Evolutionary conservation across 2,888 invertebrate species (phyloP), one percentile per base, ranked within the genome.

Genomic region (Thera britannica): DNA sequence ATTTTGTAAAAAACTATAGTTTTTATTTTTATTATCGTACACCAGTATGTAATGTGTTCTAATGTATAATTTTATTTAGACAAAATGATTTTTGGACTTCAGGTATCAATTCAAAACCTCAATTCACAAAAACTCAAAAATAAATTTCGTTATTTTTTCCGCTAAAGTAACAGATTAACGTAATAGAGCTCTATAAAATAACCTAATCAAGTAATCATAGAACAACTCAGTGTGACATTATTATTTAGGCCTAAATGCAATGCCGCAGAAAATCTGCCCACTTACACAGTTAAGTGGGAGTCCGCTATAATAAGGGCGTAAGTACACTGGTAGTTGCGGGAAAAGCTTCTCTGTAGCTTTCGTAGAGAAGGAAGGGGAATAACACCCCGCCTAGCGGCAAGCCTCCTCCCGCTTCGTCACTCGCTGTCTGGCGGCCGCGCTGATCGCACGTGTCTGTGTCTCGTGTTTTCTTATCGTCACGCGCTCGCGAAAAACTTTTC

Each of bases 401-500:
- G 70, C 79, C 77, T 75, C 82, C 80, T 83, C 83, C 80, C 83
- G 81, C 83, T 75, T 77, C 58, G 65, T 84, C 90, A 93, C 85
- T 92, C 93, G 93, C 89, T 88, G 80, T 77, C 79, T 78, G 81
- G 86, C 90, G 86, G 79, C 77, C 79, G 82, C 65, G 68, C 75
- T 67, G 88, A 78, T 71, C 75, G 83, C 77, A 89, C 89, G 93
- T 92, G 71, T 70, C 66, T 62, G 75, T 72, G 74, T 55, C 72
- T 64, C 65, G 68, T 64, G 69, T 23, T 49, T 58, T 51, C 65
- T 72, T 69, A 65, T 54, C 65, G 73, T 71, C 81, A 76, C 84
- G 85, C 89, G 90, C 88, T 88, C 91, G 91, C 92, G 92, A 84
- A 87, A 92, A 93, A 92, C 90, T 92, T 93, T 93, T 92, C 83